phyloP scores from a whole-genome alignment of 2,888 invertebrate species.

The Actias luna region DNA sequence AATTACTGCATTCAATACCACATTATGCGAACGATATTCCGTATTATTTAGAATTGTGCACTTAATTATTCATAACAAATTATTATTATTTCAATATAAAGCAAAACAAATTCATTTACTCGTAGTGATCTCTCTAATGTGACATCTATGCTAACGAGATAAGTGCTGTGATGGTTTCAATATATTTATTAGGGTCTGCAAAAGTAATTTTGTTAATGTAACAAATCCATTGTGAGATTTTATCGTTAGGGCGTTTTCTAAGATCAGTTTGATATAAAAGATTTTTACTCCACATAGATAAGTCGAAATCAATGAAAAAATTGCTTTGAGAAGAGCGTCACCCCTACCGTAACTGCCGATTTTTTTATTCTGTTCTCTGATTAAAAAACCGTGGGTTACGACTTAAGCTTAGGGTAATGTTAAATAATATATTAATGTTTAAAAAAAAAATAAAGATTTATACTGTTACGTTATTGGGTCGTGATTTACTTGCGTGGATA shows the following conservation, averaged over 20 bases:
- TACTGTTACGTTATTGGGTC: slow-evolving; percentile 25
- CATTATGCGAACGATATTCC: background rate
- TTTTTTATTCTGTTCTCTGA: slow-evolving; percentile 36
- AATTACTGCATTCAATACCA: background rate
- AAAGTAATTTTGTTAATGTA: slow-evolving; percentile 23
- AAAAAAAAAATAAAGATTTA: slow-evolving; percentile 25
- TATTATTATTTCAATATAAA: background rate
- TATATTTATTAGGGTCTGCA: slow-evolving; percentile 2
- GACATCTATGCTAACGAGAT: background rate
- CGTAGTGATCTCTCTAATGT: background rate
- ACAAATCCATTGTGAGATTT: slow-evolving; percentile 37
- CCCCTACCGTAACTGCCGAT: slow-evolving; percentile 58
- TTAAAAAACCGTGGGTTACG: slow-evolving; percentile 71
- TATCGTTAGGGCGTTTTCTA: slow-evolving; percentile 62
- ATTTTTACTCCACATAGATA: slow-evolving; percentile 57
- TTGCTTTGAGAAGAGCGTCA: slow-evolving; percentile 42
- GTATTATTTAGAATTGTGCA: background rate
- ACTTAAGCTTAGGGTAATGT: slow-evolving; percentile 27
- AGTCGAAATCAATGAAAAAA: slow-evolving; percentile 59
- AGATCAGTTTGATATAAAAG: slow-evolving; percentile 37
- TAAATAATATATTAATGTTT: slow-evolving; percentile 11
- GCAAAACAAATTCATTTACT: background rate
- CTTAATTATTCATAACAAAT: background rate
- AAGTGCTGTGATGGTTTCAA: background rate
- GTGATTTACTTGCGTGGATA: slow-evolving; percentile 39